A percentile compares a stretch with the other conserved stretches of the same genome.
These are phyloP conservation scores for Pelecanus crispus DNA, from an alignment of 2,113 vertebrate species.

Conservation along the genomic window DNA sequence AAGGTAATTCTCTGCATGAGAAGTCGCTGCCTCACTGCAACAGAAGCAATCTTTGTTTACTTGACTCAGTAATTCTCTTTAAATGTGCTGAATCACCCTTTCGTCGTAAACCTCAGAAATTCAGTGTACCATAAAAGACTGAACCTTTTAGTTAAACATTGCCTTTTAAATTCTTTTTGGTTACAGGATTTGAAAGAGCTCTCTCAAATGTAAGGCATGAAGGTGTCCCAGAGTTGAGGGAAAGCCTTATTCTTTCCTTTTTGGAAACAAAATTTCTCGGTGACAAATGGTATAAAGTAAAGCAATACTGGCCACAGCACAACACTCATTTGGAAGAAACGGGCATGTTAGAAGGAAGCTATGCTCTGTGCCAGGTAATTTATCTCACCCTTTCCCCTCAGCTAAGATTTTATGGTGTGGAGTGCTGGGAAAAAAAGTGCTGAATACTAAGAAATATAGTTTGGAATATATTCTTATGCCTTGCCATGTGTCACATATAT, in stretches of 20 bases:
- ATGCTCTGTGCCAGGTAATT: background rate
- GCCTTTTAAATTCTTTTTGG: constrained; percentile 40
- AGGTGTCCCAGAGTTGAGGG: background rate
- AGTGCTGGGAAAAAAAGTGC: background rate
- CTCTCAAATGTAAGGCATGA: constrained; percentile 1
- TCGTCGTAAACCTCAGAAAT: background rate
- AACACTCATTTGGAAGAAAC: background rate
- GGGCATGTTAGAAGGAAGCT: background rate
- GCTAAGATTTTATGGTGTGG: background rate
- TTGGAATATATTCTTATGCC: background rate
- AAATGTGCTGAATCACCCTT: constrained; percentile 1
- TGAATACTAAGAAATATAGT: background rate
- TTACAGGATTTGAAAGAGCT: background rate
- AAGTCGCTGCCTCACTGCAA: background rate
- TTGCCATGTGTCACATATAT: background rate
- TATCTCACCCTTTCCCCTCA: background rate
- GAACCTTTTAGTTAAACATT: constrained; percentile 28
- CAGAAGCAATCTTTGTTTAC: background rate
- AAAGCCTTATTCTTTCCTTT: background rate
- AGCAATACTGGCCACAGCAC: background rate
- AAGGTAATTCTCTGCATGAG: background rate
- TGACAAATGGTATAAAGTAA: background rate
- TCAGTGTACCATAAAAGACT: background rate
- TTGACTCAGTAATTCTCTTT: background rate
- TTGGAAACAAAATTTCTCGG: constrained; percentile 6